Evolutionary conservation across 2,113 vertebrate species (phyloP).

Genomic region (Perca flavescens): DNA sequence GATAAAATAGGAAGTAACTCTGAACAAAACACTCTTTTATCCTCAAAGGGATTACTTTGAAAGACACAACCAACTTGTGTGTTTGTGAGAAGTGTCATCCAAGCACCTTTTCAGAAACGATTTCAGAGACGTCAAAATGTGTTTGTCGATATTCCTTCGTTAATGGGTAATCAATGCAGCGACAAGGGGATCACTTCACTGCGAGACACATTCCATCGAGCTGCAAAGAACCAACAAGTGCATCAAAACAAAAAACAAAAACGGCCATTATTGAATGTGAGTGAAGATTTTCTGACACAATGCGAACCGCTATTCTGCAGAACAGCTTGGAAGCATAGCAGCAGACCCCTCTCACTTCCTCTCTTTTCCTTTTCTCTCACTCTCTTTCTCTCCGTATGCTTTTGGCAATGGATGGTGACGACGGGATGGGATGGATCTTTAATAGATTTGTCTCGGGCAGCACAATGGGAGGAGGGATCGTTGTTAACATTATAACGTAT

Average conservation of each 20-base stretch:
- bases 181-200: conserved; percentile 50
- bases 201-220: conserved; percentile 55
- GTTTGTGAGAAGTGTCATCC: conserved; percentile 29
- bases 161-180: conserved; percentile 65
- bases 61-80: conserved; percentile 6
- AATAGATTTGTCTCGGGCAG: conserved; percentile 81
- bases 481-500: conserved; percentile 87
- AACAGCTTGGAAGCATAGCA: neutral
- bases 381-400: conserved; percentile 43
- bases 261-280: conserved; percentile 19
- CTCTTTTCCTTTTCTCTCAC: conserved; percentile 19
- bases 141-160: conserved; percentile 61
- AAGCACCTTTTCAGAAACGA: conserved; percentile 41
- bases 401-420: conserved; percentile 62
- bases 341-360: neutral
- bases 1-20: neutral
- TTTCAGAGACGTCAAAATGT: conserved; percentile 42
- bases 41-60: conserved; percentile 3
- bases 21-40: conserved; percentile 9
- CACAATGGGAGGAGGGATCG: conserved; percentile 80
- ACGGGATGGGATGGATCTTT: conserved; percentile 77
- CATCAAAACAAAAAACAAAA: conserved; percentile 18
- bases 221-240: conserved; percentile 47
- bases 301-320: conserved; percentile 21
- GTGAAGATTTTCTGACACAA: conserved; percentile 48